Evolutionary conservation across 1,140 invertebrate genomes (phyloP), one percentile per base, ranked within the genome.

Genomic region (Nautilus pompilius): DNA sequence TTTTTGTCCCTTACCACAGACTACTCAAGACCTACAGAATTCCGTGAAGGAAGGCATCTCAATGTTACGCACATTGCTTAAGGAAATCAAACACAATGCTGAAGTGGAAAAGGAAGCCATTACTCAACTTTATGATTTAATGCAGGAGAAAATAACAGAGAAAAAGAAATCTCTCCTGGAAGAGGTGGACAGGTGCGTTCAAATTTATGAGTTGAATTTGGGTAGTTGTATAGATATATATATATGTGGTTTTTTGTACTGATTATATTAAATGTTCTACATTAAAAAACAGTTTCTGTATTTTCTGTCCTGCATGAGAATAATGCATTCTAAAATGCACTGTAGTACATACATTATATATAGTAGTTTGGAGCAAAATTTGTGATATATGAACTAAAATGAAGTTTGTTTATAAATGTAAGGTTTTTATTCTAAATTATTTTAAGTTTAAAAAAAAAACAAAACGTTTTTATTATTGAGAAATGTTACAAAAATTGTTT

Each of bases 11-110:
- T 58, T n/a, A 13, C 32, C n/a, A 5, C 48, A 77, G 75, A 66
- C 73, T 28, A 68, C 75, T 15, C 66, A 70, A 56, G 72, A 77
- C 13, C 59, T 77, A 15, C 75, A 77, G 65, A 72, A 69, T 41
- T 77, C 73, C 17, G 73, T 72, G 6, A 62, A 66, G 33, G 75
- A 77, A 45, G 69, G 69, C 2, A 73, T 77, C 17, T 45, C 70
- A 24, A 45, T 74, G 24, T 54, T 77, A 34, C 63, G 63, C 49
- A 68, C 66, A 5, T 56, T 77, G n/a, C 58, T 77, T 13, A 68
- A 74, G 13, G 75, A 77, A 55, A 71, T 77, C 20, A 63, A 69
- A 41, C 46, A 65, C n/a, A 77, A 75, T 60, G 58, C 69, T 2
- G 68, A 71, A 13, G 63, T 63, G 10, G 75, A 77, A 33, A 71